Conservation (phyloP, 2,888 invertebrate genomes). For the Campoplex nolae region DNA sequence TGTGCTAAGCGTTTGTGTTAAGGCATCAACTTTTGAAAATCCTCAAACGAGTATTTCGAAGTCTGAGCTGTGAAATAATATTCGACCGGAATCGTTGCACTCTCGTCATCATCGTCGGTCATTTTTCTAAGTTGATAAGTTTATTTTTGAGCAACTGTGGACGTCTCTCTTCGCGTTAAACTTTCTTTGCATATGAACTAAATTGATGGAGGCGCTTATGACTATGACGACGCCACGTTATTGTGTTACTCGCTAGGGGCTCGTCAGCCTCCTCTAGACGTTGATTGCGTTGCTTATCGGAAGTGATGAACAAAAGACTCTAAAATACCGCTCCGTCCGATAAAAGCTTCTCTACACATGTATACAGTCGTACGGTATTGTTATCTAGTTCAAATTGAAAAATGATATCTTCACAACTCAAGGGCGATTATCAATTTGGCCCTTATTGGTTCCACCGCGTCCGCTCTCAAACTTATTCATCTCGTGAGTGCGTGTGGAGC, state of each 20-base stretch:
- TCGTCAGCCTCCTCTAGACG: conserved; percentile 2
- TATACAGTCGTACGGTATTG: neutral
- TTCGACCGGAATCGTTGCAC: neutral
- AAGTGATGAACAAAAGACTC: conserved; percentile 45
- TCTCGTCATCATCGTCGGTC: neutral
- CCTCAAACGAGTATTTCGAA: no score
- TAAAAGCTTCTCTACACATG: neutral
- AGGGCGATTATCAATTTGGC: neutral
- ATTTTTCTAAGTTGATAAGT: neutral
- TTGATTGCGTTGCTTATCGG: conserved; percentile 47
- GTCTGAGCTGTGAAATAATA: no score
- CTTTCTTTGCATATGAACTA: neutral
- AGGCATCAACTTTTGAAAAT: no score
- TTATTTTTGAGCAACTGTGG: neutral
- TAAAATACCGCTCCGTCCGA: conserved; percentile 18
- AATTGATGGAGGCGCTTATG: conserved; percentile 3
- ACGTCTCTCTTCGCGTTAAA: neutral
- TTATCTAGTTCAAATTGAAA: neutral
- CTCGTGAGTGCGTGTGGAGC: no score
- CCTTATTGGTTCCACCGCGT: neutral
- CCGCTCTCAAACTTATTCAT: neutral
- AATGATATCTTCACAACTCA: neutral
- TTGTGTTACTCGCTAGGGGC: neutral
- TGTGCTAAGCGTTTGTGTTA: no score
- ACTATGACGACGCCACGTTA: neutral